These are phyloP conservation scores for Drosophila limbata DNA, from an alignment of 2,888 invertebrate species.

Conservation along the genomic window DNA sequence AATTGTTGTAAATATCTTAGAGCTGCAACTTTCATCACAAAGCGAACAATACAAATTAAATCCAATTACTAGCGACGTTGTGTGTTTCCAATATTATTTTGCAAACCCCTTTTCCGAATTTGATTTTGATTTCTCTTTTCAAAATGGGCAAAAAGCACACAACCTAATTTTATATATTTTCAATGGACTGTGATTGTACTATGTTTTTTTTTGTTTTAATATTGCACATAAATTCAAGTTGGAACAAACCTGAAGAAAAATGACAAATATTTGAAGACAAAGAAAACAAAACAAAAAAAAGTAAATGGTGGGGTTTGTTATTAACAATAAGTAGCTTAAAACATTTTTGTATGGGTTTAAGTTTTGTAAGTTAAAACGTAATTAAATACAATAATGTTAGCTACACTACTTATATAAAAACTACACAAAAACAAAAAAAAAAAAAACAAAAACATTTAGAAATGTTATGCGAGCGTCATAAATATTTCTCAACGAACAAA, in stretches of 20 bases:
- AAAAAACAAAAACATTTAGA: slow-evolving; percentile 32
- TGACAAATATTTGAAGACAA: slow-evolving; percentile 34
- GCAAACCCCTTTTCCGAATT: slow-evolving; percentile 50
- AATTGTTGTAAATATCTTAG: slow-evolving; percentile 72
- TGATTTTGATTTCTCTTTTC: slow-evolving; percentile 37
- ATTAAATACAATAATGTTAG: slow-evolving; percentile 72
- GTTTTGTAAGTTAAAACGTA: slow-evolving; percentile 75
- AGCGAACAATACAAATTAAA: slow-evolving; percentile 33
- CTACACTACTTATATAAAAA: slow-evolving; percentile 49
- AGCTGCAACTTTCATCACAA: slow-evolving; percentile 52
- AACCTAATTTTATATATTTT: slow-evolving; percentile 73
- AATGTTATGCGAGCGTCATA: slow-evolving; percentile 42
- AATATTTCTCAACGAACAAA: slow-evolving; percentile 58
- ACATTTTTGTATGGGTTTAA: slow-evolving; percentile 77
- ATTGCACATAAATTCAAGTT: slow-evolving; percentile 62
- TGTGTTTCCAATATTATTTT: slow-evolving; percentile 42
- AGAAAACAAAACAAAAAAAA: slow-evolving; percentile 42
- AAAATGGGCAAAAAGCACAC: slow-evolving; percentile 57
- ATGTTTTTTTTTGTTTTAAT: slow-evolving; percentile 53
- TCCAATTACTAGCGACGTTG: slow-evolving; percentile 33
- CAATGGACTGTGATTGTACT: slow-evolving; percentile 80
- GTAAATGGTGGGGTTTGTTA: slow-evolving; percentile 71
- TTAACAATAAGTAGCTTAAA: slow-evolving; percentile 68
- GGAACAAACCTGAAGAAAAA: slow-evolving; percentile 23
- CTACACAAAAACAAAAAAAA: slow-evolving; percentile 22